These are phyloP conservation scores for Galeopterus variegatus DNA, from an alignment of 2,113 vertebrate species.

Conservation along the genomic window DNA sequence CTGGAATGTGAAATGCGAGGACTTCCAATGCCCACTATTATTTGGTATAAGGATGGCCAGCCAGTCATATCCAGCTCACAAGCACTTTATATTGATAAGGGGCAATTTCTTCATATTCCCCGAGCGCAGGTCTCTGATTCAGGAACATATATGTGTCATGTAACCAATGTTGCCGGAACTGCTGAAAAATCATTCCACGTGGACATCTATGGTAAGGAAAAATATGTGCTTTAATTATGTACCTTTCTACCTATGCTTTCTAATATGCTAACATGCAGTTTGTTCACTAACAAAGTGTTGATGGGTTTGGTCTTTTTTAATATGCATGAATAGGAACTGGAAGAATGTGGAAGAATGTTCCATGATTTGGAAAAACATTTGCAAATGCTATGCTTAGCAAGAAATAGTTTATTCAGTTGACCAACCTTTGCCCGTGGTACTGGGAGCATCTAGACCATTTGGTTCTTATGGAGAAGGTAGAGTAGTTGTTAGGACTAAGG, in stretches of 20 bases:
- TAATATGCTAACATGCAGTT: background rate
- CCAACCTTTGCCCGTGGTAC: background rate
- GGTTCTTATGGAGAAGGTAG: background rate
- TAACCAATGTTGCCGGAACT: slow-evolving; percentile 91
- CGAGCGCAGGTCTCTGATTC: slow-evolving; percentile 92
- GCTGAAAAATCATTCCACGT: slow-evolving; percentile 93
- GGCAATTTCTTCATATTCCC: slow-evolving; percentile 94
- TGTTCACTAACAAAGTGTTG: background rate
- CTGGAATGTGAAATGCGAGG: slow-evolving; percentile 96
- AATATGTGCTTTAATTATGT: background rate
- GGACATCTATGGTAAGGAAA: slow-evolving; percentile 94
- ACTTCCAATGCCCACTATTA: slow-evolving; percentile 93
- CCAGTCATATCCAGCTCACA: slow-evolving; percentile 90
- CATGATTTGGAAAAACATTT: slow-evolving; percentile 15
- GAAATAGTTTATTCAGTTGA: background rate
- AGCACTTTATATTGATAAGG: slow-evolving; percentile 92
- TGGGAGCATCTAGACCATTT: background rate
- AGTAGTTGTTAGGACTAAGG: background rate
- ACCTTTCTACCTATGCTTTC: background rate
- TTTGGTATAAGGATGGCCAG: slow-evolving; percentile 94
- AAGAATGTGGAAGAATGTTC: background rate
- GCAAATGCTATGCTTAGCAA: background rate
- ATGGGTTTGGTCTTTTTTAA: background rate
- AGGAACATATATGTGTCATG: slow-evolving; percentile 93
- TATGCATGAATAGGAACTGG: background rate